A percentile compares a stretch with the other conserved stretches of the same genome.
These are phyloP conservation scores for Odontocerum albicorne DNA, from an alignment of 2,888 invertebrate genomes.

Conservation along the genomic window DNA sequence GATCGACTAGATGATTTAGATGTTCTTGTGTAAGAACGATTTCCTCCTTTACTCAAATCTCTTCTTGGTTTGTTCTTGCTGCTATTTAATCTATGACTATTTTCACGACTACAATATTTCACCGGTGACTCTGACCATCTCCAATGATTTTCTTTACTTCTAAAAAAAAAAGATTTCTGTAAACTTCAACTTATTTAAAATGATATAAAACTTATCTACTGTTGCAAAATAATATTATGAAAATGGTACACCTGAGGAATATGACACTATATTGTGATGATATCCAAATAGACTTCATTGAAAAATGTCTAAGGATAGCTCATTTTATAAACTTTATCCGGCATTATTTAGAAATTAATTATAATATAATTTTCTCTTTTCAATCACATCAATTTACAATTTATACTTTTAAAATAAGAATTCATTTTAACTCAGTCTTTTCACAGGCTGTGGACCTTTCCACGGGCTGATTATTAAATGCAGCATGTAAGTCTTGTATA, in stretches of 20 bases:
- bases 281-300: too few relatives aligned
- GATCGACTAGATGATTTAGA: constrained; percentile 12
- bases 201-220: neutral
- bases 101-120: constrained; percentile 3
- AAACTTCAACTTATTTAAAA: neutral
- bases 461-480: too few relatives aligned
- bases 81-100: neutral
- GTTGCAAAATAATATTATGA: constrained; percentile 1
- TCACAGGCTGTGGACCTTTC: too few relatives aligned
- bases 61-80: neutral
- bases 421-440: too few relatives aligned
- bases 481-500: too few relatives aligned
- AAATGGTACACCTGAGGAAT: neutral
- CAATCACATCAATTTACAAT: too few relatives aligned
- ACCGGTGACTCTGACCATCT: constrained; percentile 35
- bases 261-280: neutral
- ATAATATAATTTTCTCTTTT: too few relatives aligned
- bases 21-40: neutral
- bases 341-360: too few relatives aligned
- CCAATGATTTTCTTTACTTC: constrained; percentile 33
- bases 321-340: too few relatives aligned
- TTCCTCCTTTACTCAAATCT: neutral
- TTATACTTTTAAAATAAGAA: too few relatives aligned
- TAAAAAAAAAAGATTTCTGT: constrained; percentile 11
- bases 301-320: too few relatives aligned